phyloP scores from a whole-genome alignment of 92 coral and sea anemone genomes.

The Zoanthus gigantus region DNA sequence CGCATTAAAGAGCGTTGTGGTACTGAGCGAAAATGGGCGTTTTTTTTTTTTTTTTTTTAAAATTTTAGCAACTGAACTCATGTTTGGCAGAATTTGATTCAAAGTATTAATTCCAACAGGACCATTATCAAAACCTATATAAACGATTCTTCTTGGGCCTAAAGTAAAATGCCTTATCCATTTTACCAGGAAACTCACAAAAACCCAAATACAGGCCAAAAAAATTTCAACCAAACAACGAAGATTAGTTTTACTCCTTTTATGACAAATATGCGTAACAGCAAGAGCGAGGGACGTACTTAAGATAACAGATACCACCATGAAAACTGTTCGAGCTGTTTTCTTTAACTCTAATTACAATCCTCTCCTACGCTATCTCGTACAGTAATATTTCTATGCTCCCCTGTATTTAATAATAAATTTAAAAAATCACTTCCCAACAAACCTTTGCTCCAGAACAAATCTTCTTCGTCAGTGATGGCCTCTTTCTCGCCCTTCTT shows the following conservation, averaged over 20 bases:
- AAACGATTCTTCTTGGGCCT: constrained; percentile 29
- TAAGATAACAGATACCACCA: neutral
- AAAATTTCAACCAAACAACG: constrained; percentile 46
- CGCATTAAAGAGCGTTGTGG: constrained; percentile 21
- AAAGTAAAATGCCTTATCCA: constrained; percentile 46
- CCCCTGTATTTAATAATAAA: neutral
- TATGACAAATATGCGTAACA: constrained; percentile 47
- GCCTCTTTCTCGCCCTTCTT: too few relatives aligned
- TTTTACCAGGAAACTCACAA: constrained; percentile 25
- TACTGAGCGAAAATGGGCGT: neutral
- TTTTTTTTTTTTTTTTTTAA: too few relatives aligned
- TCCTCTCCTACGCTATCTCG: neutral
- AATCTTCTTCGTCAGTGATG: too few relatives aligned
- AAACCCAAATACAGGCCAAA: constrained; percentile 43
- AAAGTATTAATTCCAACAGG: constrained; percentile 5
- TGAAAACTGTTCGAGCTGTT: neutral
- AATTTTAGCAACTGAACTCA: neutral
- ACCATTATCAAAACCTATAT: constrained; percentile 38
- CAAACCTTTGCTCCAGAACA: neutral
- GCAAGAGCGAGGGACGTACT: neutral
- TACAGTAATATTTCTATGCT: neutral
- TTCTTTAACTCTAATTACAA: neutral
- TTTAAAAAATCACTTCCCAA: neutral
- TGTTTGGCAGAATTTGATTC: neutral
- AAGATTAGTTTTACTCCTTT: neutral